phyloP scores from a whole-genome alignment of 2,888 invertebrate genomes.

The Artemia sinica region DNA sequence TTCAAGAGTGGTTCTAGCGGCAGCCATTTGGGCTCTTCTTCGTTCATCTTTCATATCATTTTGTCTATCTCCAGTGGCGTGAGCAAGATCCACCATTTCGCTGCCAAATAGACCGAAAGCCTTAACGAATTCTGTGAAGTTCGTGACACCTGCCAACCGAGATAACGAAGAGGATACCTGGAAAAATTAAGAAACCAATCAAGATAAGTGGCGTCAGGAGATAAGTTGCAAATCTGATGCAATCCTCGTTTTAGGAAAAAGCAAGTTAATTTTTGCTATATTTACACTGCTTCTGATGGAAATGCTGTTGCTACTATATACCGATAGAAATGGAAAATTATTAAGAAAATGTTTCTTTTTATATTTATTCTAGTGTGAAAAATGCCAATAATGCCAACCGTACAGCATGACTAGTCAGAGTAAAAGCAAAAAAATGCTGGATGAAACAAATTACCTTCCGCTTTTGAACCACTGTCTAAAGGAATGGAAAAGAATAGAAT shows the following conservation, averaged over 20 bases:
- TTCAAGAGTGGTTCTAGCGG: constrained; percentile 83
- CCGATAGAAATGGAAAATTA: no score
- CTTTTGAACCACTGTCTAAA: no score
- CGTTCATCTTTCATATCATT: constrained; percentile 83
- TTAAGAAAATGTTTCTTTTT: no score
- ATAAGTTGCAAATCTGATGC: constrained; percentile 59
- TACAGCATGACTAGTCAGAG: no score
- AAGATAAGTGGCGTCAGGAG: constrained; percentile 47
- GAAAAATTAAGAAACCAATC: constrained; percentile 14
- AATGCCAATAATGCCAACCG: no score
- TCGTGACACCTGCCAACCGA: constrained; percentile 33
- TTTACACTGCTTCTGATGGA: no score
- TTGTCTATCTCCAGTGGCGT: constrained; percentile 63
- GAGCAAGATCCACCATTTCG: constrained; percentile 95
- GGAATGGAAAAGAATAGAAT: no score
- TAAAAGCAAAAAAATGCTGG: no score
- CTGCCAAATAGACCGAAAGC: constrained; percentile 96
- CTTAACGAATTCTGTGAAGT: constrained; percentile 81
- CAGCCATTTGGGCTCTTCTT: constrained; percentile 84
- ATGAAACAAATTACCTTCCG: no score
- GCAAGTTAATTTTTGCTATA: neutral
- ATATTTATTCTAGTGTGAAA: no score
- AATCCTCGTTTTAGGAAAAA: constrained; percentile 51
- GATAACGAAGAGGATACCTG: constrained; percentile 27
- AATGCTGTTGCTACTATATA: no score